Conservation (phyloP, 1,140 invertebrate species). For the Aphaenogaster rudis region DNA sequence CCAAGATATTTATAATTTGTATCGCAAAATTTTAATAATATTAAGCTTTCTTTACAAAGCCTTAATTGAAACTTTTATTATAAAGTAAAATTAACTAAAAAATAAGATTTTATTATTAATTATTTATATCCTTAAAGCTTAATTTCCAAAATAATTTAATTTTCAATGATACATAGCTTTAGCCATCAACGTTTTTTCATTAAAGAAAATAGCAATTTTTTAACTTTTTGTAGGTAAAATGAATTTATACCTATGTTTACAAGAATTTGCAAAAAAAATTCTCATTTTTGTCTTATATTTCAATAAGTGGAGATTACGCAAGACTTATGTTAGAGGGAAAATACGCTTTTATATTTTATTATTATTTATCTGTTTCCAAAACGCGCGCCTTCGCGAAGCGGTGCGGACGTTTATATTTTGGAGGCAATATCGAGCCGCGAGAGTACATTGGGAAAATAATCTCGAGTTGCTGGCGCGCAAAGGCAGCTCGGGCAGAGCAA, state of each 20-base stretch:
- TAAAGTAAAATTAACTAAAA: background rate
- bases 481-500: constrained; percentile 49
- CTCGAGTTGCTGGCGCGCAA: constrained; percentile 51
- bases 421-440: constrained; percentile 27
- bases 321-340: background rate
- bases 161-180: background rate
- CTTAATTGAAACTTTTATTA: background rate
- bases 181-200: background rate
- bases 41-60: background rate
- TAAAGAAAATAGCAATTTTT: background rate
- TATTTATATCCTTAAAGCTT: background rate
- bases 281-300: background rate
- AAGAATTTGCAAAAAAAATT: background rate
- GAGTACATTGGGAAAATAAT: constrained; percentile 64
- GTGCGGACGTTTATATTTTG: constrained; percentile 60
- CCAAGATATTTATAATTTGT: constrained; percentile 11
- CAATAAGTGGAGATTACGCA: background rate
- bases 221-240: background rate
- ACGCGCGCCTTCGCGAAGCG: background rate
- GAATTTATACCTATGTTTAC: background rate
- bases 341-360: constrained; percentile 41
- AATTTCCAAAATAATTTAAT: constrained; percentile 6
- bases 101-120: background rate
- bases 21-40: background rate
- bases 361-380: constrained; percentile 36